Base-by-base conservation (phyloP, 35 echinoderm and acorn worm genomes). In the Lytechinus pictus region DNA sequence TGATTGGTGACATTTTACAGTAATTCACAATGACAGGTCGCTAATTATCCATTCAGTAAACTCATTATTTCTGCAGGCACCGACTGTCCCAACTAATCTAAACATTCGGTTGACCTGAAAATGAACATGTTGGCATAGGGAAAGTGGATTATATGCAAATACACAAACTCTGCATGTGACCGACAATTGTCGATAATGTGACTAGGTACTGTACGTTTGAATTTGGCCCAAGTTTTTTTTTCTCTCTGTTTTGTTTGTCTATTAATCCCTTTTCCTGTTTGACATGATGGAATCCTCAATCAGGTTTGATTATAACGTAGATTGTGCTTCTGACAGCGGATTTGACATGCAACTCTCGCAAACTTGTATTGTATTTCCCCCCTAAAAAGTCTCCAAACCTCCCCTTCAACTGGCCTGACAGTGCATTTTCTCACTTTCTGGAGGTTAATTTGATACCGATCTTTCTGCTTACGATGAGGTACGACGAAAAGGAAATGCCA, bases 401-500 rank as follows among this genome's bases (percentile, higher is more conserved):
- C n/a, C 14, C 66, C 19, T 19, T n/a, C 66, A 7, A 79, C 66
- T 79, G 66, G 66, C 66, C 66, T 79, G 66, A 14, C 66, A 79
- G 66, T 79, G 66, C 14, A 24, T 79, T 19, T 79, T 24, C 33
- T 44, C 33, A 79, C 7, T 79, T 24, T 79, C 19, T 79, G 66
- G 66, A 79, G 66, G n/a, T 44, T 79, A 79, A 24, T 24, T 79
- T n/a, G 21, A 79, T 79, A 24, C 9, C n/a, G 16, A 24, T 79
- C 19, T 24, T n/a, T 79, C 19, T 79, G 66, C 66, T 4, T 79
- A 79, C 19, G 19, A 79, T 79, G 66, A 19, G 66, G 66, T 79
- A 79, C 66, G 66, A 79, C 66, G 66, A 79, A 79, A 79, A 79
- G 66, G 66, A 79, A 79, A 90, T 90, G 88, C 88, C 88, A 0